A percentile compares a stretch with the other conserved stretches of the same genome.
These are phyloP conservation scores for Valencia hispanica DNA, from an alignment of 2,797 vertebrate species.

Conservation along the genomic window DNA sequence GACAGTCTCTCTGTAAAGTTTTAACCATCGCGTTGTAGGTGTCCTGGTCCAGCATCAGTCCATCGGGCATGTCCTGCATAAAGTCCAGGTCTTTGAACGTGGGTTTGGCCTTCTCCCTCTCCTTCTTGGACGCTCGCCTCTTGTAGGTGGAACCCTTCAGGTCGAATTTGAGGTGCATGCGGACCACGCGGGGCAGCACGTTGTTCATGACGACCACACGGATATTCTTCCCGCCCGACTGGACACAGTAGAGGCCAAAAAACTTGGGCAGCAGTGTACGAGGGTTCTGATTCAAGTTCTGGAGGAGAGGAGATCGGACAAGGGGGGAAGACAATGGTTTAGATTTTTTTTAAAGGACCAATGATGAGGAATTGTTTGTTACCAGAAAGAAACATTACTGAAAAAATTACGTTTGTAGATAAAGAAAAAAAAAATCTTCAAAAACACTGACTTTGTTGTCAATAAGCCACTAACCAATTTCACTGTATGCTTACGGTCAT, in stretches of 20 bases:
- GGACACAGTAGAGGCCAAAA: constrained; percentile 97
- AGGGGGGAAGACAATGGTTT: neutral
- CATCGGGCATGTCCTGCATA: constrained; percentile 93
- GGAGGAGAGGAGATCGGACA: constrained; percentile 7
- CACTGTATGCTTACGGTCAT: neutral
- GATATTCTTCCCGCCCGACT: constrained; percentile 98
- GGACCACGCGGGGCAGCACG: constrained; percentile 91
- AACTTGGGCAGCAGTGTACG: constrained; percentile 97
- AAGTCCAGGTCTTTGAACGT: constrained; percentile 98
- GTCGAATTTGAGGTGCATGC: constrained; percentile 98
- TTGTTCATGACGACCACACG: constrained; percentile 99
- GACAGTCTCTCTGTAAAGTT: constrained; percentile 94
- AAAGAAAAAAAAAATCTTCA: neutral
- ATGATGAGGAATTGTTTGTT: neutral
- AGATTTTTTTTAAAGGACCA: neutral
- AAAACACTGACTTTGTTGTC: neutral
- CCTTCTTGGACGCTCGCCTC: constrained; percentile 94
- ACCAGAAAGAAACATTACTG: neutral
- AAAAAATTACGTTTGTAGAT: neutral
- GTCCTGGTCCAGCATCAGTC: constrained; percentile 92
- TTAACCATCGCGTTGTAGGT: constrained; percentile 93
- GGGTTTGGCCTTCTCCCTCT: constrained; percentile 92
- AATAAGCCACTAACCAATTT: neutral
- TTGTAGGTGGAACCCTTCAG: constrained; percentile 98
- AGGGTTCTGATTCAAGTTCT: constrained; percentile 99